phyloP scores from a whole-genome alignment of 2,888 invertebrate species.

The Temnothorax ravouxi region DNA sequence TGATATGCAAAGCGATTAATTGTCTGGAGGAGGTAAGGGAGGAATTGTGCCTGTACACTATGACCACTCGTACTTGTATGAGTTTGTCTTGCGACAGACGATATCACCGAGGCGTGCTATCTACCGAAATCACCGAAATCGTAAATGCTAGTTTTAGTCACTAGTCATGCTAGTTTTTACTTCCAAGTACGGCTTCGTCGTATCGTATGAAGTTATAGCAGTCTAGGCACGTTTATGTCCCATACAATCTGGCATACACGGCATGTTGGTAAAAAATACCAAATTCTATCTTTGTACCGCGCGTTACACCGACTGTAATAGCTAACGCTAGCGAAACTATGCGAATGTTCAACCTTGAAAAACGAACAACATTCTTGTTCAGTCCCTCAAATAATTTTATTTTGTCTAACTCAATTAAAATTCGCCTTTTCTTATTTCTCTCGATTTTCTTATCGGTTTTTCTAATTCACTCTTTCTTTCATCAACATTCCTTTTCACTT shows the following conservation, averaged over 20 bases:
- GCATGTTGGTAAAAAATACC: constrained; percentile 13
- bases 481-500: constrained; percentile 52
- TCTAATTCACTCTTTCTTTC: constrained; percentile 20
- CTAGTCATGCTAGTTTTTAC: background rate
- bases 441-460: background rate
- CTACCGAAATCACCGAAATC: background rate
- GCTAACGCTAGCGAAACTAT: constrained; percentile 48
- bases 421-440: constrained; percentile 42
- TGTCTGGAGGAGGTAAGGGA: constrained; percentile 10
- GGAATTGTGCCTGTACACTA: constrained; percentile 1
- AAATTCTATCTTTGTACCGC: constrained; percentile 40
- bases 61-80: background rate
- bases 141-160: background rate
- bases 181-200: background rate
- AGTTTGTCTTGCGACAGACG: background rate
- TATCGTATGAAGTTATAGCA: background rate
- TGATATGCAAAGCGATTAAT: constrained; percentile 64
- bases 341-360: constrained; percentile 78
- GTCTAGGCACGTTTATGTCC: background rate
- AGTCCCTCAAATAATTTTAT: constrained; percentile 32
- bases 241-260: background rate
- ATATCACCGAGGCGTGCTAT: background rate
- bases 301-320: constrained; percentile 46
- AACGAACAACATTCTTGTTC: constrained; percentile 62
- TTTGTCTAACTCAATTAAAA: constrained; percentile 81